Evolutionary conservation across 2,113 vertebrate species (phyloP), one percentile per base, ranked within the genome.

Genomic region (Microtus pennsylvanicus): DNA sequence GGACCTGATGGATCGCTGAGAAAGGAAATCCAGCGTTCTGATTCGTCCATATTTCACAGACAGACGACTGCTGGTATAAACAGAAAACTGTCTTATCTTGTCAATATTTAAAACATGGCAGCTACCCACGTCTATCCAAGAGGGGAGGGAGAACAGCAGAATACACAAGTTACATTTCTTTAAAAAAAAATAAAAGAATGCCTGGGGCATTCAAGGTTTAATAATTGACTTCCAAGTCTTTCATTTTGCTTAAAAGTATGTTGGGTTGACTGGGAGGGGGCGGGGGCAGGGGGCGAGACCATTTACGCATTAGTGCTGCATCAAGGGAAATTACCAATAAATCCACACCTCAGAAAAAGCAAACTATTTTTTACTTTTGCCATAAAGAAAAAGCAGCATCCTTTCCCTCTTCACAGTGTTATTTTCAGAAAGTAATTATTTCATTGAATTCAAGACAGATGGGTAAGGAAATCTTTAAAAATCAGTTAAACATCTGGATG

Each of bases 21-120:
- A 98, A 99, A 98, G 98, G 98, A 98, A 98, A 99, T 99, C 98
- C 98, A 98, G 98, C 98, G 98, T 99, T 99, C 98, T 99, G 98
- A 98, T 98, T 99, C 95, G 98, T 99, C 98, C 98, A 99, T 95
- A 99, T 99, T 90, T 99, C 98, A 99, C 98, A 99, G 98, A 99
- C 98, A 97, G 98, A 99, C 81, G 98, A 99, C 98, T 99, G 98
- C 98, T 98, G 98, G 98, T 98, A 98, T 98, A 99, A 99, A 99
- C 98, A 99, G 98, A 99, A 99, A 99, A 98, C 98, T 98, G 93
- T 99, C 98, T 99, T 96, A 99, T 98, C 98, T 99, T 97, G 97
- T 97, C 98, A 98, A 98, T 98, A 98, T 96, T 97, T 98, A 98
- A 98, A 97, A 98, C 95, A 98, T 55, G 42, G 50, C 89, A 97